These are phyloP conservation scores for Microcebus ravelobensis DNA, from an alignment of 2,113 vertebrate genomes.

Conservation along the genomic window DNA sequence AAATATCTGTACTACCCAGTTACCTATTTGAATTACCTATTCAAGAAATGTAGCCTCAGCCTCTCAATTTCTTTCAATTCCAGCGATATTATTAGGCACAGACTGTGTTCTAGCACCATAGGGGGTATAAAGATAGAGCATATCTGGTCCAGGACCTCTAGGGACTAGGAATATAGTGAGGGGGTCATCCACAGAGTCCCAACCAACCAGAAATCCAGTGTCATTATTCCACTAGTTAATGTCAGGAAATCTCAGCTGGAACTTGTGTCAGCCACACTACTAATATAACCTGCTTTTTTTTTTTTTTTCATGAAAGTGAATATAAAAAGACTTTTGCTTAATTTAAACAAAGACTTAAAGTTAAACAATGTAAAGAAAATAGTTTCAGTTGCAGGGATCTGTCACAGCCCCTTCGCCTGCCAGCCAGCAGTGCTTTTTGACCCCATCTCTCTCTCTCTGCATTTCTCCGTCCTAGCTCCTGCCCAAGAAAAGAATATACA, in stretches of 20 bases:
- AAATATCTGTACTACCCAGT: not conserved
- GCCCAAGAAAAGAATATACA: not conserved
- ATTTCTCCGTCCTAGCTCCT: not conserved
- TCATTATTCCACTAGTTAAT: not conserved
- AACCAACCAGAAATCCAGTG: not conserved
- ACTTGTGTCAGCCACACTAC: not conserved
- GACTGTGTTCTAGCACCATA: not conserved
- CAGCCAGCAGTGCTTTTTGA: not conserved
- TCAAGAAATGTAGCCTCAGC: not conserved
- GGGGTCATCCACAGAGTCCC: not conserved
- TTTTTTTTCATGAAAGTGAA: slow-evolving; percentile 30
- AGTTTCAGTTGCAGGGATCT: not conserved
- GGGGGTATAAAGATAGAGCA: not conserved
- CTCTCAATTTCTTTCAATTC: slow-evolving; percentile 28
- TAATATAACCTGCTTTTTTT: not conserved
- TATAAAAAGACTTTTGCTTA: slow-evolving; percentile 24
- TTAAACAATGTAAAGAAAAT: slow-evolving; percentile 53
- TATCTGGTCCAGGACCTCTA: too few relatives aligned
- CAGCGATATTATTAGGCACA: not conserved
- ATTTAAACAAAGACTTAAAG: slow-evolving; percentile 53
- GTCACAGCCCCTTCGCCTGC: not conserved
- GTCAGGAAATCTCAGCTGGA: slow-evolving; percentile 16
- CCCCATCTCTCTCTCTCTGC: not conserved
- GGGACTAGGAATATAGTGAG: not conserved
- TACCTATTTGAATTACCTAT: not conserved